Evolutionary conservation across 2,113 vertebrate genomes (phyloP).

Genomic region (Leucoraja erinaceus): DNA sequence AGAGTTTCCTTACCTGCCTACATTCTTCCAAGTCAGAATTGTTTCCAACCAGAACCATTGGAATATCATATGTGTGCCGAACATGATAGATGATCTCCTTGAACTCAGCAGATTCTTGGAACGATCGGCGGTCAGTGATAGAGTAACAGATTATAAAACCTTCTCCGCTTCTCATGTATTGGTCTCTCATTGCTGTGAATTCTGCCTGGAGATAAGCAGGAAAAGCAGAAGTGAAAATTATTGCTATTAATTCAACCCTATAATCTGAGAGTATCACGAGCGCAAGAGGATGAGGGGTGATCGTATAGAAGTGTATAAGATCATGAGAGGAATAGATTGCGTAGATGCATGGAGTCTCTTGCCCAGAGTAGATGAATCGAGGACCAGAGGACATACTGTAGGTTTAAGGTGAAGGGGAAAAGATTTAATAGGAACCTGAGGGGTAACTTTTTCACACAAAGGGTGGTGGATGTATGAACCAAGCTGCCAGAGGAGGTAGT

Average conservation of each 20-base stretch:
- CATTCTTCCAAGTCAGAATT: slow-evolving; percentile 39
- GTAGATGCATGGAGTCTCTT: no score
- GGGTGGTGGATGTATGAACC: no score
- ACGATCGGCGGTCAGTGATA: slow-evolving; percentile 36
- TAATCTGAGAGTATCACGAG: not conserved
- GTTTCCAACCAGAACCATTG: slow-evolving; percentile 39
- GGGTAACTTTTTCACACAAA: no score
- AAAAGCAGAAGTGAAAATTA: not conserved
- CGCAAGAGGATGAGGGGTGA: no score
- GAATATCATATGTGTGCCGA: slow-evolving; percentile 38
- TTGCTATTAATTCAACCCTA: not conserved
- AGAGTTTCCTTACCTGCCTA: slow-evolving; percentile 24
- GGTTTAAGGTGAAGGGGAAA: no score
- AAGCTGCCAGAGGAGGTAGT: no score
- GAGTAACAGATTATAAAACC: slow-evolving; percentile 40
- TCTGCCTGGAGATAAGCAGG: slow-evolving; percentile 34
- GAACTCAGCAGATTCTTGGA: slow-evolving; percentile 38
- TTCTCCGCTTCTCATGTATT: slow-evolving; percentile 40
- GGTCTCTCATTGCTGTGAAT: slow-evolving; percentile 40
- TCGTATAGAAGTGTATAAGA: no score
- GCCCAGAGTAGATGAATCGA: no score
- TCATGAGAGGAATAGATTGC: no score
- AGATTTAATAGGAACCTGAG: no score
- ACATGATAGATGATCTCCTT: slow-evolving; percentile 39
- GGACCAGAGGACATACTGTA: no score